phyloP scores from a whole-genome alignment of 2,888 invertebrate genomes.

The Pinctada fucata region DNA sequence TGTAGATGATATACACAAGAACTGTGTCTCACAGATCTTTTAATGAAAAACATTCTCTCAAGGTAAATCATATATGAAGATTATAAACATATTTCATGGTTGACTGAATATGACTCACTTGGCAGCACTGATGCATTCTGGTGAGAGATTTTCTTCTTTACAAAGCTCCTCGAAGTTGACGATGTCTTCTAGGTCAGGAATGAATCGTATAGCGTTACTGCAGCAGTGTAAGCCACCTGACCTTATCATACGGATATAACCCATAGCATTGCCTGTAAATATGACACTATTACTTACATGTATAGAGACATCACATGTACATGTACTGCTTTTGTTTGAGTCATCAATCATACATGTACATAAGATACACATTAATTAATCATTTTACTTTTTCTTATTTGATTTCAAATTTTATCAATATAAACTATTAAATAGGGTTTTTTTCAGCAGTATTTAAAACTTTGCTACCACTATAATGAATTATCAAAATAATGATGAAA shows the following conservation, averaged over 20 bases:
- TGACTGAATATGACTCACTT: constrained; percentile 54
- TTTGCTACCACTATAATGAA: too few relatives aligned
- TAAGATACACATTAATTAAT: too few relatives aligned
- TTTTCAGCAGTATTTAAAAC: too few relatives aligned
- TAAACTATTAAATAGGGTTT: too few relatives aligned
- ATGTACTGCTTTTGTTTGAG: too few relatives aligned
- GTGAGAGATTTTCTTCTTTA: constrained; percentile 81
- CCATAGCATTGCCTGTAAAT: constrained; percentile 89
- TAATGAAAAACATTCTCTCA: background rate
- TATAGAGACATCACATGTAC: too few relatives aligned
- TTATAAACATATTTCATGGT: background rate
- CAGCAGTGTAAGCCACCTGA: constrained; percentile 95
- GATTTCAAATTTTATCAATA: too few relatives aligned
- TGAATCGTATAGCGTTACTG: constrained; percentile 92
- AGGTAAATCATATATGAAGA: background rate
- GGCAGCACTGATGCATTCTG: constrained; percentile 79
- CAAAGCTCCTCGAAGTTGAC: constrained; percentile 83
- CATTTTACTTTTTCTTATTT: too few relatives aligned
- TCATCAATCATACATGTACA: too few relatives aligned
- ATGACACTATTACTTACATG: background rate
- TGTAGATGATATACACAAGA: background rate
- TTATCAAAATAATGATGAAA: too few relatives aligned
- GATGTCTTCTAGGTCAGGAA: constrained; percentile 86
- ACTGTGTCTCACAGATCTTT: background rate
- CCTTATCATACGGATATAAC: constrained; percentile 94